Base-by-base conservation (phyloP, 37 sponge, comb jelly and placozoan genomes). In the Halisarca cf. caerulea region DNA sequence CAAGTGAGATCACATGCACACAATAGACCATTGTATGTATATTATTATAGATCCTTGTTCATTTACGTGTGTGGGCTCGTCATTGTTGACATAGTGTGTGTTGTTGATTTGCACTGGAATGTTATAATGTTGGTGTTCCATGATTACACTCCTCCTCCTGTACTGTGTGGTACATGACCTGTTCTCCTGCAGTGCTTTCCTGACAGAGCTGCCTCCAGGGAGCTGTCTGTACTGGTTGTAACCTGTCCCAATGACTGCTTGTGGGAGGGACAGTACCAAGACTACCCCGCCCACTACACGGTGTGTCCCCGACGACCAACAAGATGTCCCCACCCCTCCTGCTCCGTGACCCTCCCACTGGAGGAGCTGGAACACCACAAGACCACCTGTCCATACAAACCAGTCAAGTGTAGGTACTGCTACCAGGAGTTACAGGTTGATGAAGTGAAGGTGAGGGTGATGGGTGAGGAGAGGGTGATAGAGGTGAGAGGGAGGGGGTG, bases 221-320 rank as follows among this genome's bases (percentile, higher is more conserved):
- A 82, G 30, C 30, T 66, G 4, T 17, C 45, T n/a, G 61, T 14
- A 11, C 18, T 64, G n/a, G 23, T 18, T 30, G 83, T 44, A 32
- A 66, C 9, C 42, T 82, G 83, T 66, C 69, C 83, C 30, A 62
- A 82, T 21, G 68, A 28, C 34, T 82, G 83, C 21, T 11, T 5
- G 30, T 82, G 83, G 83, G 45, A 82, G 30, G 83, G 83, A 32
- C 45, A 41, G 25, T 82, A 60, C 32, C 2, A 28, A 1, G 32
- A 82, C 43, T 39, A 66, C 42, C 28, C 37, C 27, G 51, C 42
- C 32, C 77, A 74, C 9, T 40, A 39, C 14, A 41, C 0, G 17
- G 45, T 36, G 44, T 74, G 77, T 74, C 38, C 24, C 4, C 25
- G 25, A 1, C 41, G 15, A 37, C 77, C 77, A 7, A 35, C 21